Base-by-base conservation (phyloP, 2,888 invertebrate species). In the Chesias legatella region DNA sequence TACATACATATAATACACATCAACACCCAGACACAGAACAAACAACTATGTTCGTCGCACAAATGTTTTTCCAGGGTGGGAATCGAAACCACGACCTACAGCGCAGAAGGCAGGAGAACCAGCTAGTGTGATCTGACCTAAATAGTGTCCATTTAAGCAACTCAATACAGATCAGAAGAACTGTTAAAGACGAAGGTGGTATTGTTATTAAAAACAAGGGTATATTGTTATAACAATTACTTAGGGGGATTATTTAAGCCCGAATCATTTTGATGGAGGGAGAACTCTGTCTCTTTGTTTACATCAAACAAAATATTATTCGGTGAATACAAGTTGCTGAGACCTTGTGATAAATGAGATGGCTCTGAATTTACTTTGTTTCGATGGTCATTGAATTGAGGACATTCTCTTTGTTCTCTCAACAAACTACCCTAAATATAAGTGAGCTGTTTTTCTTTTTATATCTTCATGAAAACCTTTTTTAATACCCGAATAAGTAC, bases 171-270 rank as follows among this genome's bases (percentile, higher is more conserved):
- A 17, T 17, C 13, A 3, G 13, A 17, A 17, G 13, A 17, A 17
- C 13, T 17, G 3, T 17, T 3, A 17, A 17, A 17, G 27, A 26
- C 11, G 30, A 27, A 13, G 23, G 13, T 23, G 17, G 10, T 10
- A 34, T 43, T 37, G 13, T 31, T 38, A 34, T 4, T 8, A 24
- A 30, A n/a, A 43, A 38, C 26, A 43, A 11, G 10, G 28, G 23
- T 33, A 38, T 39, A 35, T 34, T 35, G 31, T 39, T 39, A 10
- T 27, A 27, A 20, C 31, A 38, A 38, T 39, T 43, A 43, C 38
- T 39, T 39, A 9, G 20, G 11, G 28, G 8, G 20, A 30, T 39
- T 43, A 34, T 26, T 17, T 38, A 26, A 8, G 43, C 23, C 20
- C 28, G 29, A 38, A 33, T 30, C 20, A 39, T 39, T 31, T 32